Conservation (phyloP, 2,797 vertebrate species). For the Sebastes kiyomatsui region DNA sequence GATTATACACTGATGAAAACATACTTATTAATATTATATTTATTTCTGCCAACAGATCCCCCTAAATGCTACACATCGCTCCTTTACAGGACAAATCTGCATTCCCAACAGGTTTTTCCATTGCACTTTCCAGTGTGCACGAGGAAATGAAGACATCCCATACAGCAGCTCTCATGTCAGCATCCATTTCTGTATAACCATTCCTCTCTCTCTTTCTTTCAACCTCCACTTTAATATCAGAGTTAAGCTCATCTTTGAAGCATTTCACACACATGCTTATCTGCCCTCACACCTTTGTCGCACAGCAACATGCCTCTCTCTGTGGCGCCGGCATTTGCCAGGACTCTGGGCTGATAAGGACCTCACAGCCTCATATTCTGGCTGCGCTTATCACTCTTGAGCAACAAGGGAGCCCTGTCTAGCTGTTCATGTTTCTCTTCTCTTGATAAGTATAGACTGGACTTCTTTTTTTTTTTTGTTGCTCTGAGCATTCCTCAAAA, state of each 20-base stretch:
- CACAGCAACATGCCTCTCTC: constrained; percentile 64
- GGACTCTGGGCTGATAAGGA: constrained; percentile 71
- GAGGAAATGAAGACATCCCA: constrained; percentile 53
- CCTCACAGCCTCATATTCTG: constrained; percentile 56
- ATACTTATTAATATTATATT: too few relatives aligned
- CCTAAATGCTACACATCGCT: too few relatives aligned
- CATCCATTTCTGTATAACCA: constrained; percentile 19
- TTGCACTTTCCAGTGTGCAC: not conserved
- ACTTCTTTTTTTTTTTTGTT: not conserved
- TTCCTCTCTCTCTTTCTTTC: not conserved
- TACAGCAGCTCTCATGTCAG: constrained; percentile 34
- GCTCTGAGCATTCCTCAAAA: constrained; percentile 28
- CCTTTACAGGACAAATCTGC: not conserved
- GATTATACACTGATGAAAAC: too few relatives aligned
- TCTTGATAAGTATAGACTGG: constrained; percentile 55
- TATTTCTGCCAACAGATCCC: too few relatives aligned
- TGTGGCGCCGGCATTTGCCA: constrained; percentile 47
- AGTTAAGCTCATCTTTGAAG: constrained; percentile 65
- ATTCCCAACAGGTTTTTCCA: not conserved
- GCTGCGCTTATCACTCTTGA: constrained; percentile 71
- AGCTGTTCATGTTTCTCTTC: constrained; percentile 48
- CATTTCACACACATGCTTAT: constrained; percentile 72
- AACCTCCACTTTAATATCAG: constrained; percentile 47
- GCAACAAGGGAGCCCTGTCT: constrained; percentile 68
- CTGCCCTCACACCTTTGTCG: constrained; percentile 69